Evolutionary conservation across 2,113 vertebrate genomes (phyloP), one percentile per base, ranked within the genome.

Genomic region (Cynoglossus semilaevis): DNA sequence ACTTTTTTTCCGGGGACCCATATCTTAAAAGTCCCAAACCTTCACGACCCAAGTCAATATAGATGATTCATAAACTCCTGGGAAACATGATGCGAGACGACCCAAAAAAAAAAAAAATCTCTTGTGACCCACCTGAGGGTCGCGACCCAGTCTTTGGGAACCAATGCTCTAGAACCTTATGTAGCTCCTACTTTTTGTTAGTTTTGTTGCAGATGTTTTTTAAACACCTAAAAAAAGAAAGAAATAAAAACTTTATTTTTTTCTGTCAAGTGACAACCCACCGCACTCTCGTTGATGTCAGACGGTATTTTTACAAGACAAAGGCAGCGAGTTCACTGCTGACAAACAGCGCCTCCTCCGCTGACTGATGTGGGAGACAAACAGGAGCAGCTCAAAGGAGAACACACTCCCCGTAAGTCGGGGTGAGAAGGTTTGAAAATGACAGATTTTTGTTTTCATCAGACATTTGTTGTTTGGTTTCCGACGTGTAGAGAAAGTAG

Each of bases 231-330:
- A 55, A 82, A 55, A 82, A 81, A 84, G 86, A 82, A 78, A 72
- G 67, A 63, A 72, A 40, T 13, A 40, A 40, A 41, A 41, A 11
- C 38, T 11, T 38, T 38, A 48, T 86, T 85, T 90, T 86, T 88
- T 90, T 88, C 76, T 84, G 83, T 81, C 80, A 17, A 81, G 78
- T 51, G 64, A 88, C 78, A 88, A 87, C 74, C 85, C 85, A 87
- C 83, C 58, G 76, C 83, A 85, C 85, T 87, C 65, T 88, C 41
- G 55, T 37, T 46, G 67, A 77, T 85, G 85, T 86, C 88, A 90
- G 85, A 87, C 82, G 85, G 82, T 83, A 79, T 79, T 83, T 87
- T 89, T 87, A 85, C 85, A 79, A 85, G 83, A 88, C 80, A 87
- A 87, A 86, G 80, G 75, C 77, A 80, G 67, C 36, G 76, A 72